Evolutionary conservation across 2,797 vertebrate species (phyloP).

Genomic region (Anas acuta): DNA sequence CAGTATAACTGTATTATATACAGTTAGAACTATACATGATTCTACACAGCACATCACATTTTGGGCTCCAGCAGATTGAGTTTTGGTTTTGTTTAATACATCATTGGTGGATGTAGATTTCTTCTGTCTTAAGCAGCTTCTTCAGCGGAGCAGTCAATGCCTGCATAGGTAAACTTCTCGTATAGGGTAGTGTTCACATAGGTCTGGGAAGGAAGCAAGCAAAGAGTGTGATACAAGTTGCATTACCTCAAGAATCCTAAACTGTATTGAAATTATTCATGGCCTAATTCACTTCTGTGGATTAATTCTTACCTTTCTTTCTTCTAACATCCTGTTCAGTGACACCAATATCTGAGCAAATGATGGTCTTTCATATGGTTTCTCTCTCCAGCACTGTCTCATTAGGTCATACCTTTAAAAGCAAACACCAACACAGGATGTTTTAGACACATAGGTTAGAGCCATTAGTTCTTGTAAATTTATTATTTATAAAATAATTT

Average conservation of each 20-base stretch:
- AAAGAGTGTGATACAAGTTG: background rate
- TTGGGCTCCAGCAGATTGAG: constrained; percentile 6
- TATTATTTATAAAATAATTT: background rate
- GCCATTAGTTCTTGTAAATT: background rate
- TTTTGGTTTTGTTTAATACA: background rate
- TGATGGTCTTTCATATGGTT: constrained; percentile 88
- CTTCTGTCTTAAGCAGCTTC: constrained; percentile 81
- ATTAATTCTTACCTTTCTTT: constrained; percentile 83
- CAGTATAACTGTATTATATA: constrained; percentile 29
- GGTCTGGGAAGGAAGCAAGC: constrained; percentile 76
- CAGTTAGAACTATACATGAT: constrained; percentile 35
- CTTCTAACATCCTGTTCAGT: constrained; percentile 88
- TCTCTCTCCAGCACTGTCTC: constrained; percentile 90
- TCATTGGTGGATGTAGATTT: background rate
- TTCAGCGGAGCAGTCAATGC: constrained; percentile 90
- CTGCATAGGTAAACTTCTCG: constrained; percentile 90
- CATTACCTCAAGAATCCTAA: background rate
- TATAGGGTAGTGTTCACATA: constrained; percentile 90
- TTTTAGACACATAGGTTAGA: background rate
- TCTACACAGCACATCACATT: constrained; percentile 52
- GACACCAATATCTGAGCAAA: constrained; percentile 88
- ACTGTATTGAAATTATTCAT: background rate
- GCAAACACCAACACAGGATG: background rate
- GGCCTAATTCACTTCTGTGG: background rate
- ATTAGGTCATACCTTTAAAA: constrained; percentile 85